Base-by-base conservation (phyloP, 2,113 vertebrate species). In the Sorex fumeus region DNA sequence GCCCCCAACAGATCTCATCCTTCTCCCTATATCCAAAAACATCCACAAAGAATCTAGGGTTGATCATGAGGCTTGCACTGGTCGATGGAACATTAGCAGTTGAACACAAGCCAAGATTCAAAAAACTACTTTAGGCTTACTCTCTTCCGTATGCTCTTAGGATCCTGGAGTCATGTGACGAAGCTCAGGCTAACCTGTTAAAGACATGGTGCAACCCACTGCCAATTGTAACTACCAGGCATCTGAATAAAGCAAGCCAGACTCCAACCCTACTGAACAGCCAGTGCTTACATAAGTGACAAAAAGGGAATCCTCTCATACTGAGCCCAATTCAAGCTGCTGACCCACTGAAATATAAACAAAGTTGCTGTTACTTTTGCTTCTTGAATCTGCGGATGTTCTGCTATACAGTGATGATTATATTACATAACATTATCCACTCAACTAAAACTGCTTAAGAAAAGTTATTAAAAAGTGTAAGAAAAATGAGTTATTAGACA, bases 401-500 rank as follows among this genome's bases (percentile, higher is more conserved):
- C 34, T 64, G 53, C 72, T 34, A 83, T 0, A 6, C 50, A 83
- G 43, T 28, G 43, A 47, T 32, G 88, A n/a, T 12, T 27, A 27
- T 40, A 30, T 64, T 87, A 88, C 13, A 23, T 36, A 74, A 67
- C 28, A 72, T 45, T 72, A 71, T 40, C 30, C 16, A 81, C 23
- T 74, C 27, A 62, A 25, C 32, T n/a, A 70, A 70, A 79, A 69
- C 18, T 64, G 2, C 45, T 57, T 36, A 91, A 36, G 18, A 70
- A 47, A 81, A 82, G 8, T 3, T 32, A 78, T 78, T 40, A 62
- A 87, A 79, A 74, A 16, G 23, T n/a, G 74, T 6, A 50, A 19
- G 50, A 82, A 83, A 32, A 94, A 91, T 16, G 40, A 78, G 72
- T 79, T 78, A 67, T 72, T 84, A 45, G 12, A 87, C 18, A 47